Evolutionary conservation across 1,140 invertebrate species (phyloP).

Genomic region (Plectrocnemia conspersa): DNA sequence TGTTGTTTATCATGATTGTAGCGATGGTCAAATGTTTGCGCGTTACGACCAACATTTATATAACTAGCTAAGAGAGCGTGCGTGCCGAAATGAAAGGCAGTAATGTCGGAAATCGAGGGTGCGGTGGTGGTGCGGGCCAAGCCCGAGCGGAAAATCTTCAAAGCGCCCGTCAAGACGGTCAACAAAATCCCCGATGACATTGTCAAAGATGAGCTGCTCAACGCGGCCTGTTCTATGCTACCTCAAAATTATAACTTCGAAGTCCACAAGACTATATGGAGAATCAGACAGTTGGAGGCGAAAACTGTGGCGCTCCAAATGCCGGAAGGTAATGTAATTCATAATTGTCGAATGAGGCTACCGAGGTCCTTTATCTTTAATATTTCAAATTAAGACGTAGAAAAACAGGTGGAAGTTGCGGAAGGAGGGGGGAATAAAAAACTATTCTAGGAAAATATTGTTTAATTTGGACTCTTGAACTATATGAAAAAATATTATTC

Average conservation of each 20-base stretch:
- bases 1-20: background rate
- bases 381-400: too few species aligned
- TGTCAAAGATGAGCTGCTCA: conserved; percentile 71
- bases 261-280: conserved; percentile 97
- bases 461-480: too few species aligned
- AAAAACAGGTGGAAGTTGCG: too few species aligned
- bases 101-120: conserved; percentile 11
- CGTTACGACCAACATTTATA: too few species aligned
- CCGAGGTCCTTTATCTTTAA: too few species aligned
- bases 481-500: too few species aligned
- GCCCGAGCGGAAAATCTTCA: conserved; percentile 70
- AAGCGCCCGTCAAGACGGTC: conserved; percentile 61
- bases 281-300: conserved; percentile 74
- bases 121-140: conserved; percentile 68
- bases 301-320: conserved; percentile 94
- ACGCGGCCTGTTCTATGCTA: conserved; percentile 67
- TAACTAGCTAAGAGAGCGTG: background rate
- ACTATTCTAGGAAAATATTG: too few species aligned
- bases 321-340: conserved; percentile 72
- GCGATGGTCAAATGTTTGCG: background rate
- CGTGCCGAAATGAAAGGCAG: conserved; percentile 7
- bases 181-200: conserved; percentile 80
- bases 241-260: conserved; percentile 99
- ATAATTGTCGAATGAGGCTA: too few species aligned
- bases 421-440: too few species aligned